Conservation (phyloP, 2,888 invertebrate species). For the Halictus ligatus region DNA sequence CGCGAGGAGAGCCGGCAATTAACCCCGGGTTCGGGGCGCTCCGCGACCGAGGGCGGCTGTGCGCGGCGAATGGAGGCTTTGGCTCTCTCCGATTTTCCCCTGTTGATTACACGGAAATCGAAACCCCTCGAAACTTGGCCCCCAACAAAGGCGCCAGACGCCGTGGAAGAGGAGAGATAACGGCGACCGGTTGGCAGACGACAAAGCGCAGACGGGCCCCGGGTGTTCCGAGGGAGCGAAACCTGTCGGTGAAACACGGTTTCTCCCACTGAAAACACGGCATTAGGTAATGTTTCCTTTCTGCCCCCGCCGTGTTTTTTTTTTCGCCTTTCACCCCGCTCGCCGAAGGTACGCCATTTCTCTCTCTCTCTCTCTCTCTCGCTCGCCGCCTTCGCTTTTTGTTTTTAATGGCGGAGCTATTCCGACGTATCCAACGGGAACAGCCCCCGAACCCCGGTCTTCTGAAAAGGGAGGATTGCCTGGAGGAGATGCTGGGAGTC, state of each 20-base stretch:
- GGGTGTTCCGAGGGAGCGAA: not conserved
- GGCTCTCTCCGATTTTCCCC: constrained; percentile 40
- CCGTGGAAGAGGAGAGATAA: constrained; percentile 28
- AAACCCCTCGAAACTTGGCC: constrained; percentile 50
- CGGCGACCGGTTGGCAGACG: constrained; percentile 7
- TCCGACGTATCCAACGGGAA: constrained; percentile 53
- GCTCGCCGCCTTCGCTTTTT: constrained; percentile 35
- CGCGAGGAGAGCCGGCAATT: constrained; percentile 38
- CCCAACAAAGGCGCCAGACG: constrained; percentile 39
- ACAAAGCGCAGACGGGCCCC: constrained; percentile 33
- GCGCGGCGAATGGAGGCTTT: constrained; percentile 6
- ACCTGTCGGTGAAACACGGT: constrained; percentile 6
- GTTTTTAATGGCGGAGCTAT: constrained; percentile 59
- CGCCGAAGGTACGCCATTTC: constrained; percentile 41
- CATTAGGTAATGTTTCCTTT: constrained; percentile 67
- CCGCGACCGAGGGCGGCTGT: not conserved
- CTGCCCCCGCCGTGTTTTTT: constrained; percentile 10
- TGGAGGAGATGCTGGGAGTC: constrained; percentile 49
- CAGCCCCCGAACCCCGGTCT: constrained; percentile 2
- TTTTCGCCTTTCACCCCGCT: constrained; percentile 24
- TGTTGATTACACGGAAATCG: constrained; percentile 65
- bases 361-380: constrained; percentile 2
- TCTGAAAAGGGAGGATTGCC: constrained; percentile 64
- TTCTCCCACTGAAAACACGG: constrained; percentile 62
- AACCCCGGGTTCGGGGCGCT: constrained; percentile 1